Conservation (phyloP, 2,797 vertebrate genomes). For the Siniperca undulata region DNA sequence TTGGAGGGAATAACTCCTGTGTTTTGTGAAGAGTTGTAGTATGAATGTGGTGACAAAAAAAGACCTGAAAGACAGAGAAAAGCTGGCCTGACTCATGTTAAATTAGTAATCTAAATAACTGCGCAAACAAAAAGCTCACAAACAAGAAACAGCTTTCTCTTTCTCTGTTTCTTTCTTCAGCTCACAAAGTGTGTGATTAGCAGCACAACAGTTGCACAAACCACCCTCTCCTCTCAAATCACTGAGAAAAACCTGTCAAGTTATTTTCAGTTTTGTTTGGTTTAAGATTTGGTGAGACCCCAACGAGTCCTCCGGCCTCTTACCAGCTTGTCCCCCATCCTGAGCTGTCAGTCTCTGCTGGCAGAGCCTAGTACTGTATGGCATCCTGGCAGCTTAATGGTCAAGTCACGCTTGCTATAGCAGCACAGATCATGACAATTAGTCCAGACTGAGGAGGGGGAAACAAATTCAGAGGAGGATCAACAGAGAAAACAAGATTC, state of each 20-base stretch:
- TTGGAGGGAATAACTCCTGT: not conserved
- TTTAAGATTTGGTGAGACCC: not conserved
- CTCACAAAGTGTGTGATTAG: not conserved
- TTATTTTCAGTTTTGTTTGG: conserved; percentile 2
- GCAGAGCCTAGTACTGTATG: conserved; percentile 25
- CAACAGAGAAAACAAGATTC: conserved; percentile 28
- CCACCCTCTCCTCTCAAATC: too few species aligned
- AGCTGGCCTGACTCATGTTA: not conserved
- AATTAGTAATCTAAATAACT: conserved; percentile 13
- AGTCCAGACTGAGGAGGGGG: conserved; percentile 37
- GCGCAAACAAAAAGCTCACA: not conserved
- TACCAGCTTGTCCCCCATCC: not conserved
- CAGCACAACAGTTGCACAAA: not conserved
- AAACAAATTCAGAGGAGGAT: conserved; percentile 42
- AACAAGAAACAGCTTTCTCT: not conserved
- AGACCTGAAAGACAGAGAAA: not conserved
- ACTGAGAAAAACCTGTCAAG: too few species aligned
- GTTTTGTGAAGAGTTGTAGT: not conserved
- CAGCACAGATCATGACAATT: conserved; percentile 72
- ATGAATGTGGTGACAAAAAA: not conserved
- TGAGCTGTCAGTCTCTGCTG: conserved; percentile 28
- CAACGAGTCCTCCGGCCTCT: not conserved
- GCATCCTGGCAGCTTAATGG: conserved; percentile 33
- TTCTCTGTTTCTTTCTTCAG: too few species aligned
- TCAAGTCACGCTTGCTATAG: conserved; percentile 55